A percentile compares a stretch with the other conserved stretches of the same genome.
Evolutionary conservation across 2,888 invertebrate genomes (phyloP).

Genomic region (Notodonta ziczac): DNA sequence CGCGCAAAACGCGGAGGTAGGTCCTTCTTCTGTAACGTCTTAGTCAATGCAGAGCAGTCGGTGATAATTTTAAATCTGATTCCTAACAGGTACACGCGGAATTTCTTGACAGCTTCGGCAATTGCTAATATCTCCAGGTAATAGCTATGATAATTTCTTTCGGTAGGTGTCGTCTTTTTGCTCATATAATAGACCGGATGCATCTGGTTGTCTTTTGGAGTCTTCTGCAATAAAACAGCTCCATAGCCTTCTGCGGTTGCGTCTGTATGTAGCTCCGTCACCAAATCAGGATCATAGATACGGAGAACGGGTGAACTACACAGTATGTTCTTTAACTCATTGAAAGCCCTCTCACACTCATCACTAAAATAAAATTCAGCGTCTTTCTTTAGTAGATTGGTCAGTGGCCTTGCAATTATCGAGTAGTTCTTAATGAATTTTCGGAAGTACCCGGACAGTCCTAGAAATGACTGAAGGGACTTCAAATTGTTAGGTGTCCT

Average conservation of each 20-base stretch:
- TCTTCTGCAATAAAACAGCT: slow-evolving; percentile 10
- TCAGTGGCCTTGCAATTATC: no score
- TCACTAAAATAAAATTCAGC: slow-evolving; percentile 19
- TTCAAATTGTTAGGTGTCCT: no score
- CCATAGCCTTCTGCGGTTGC: background rate
- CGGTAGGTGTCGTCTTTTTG: slow-evolving; percentile 14
- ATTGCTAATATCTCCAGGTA: slow-evolving; percentile 31
- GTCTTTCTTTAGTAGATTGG: no score
- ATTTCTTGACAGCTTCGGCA: slow-evolving; percentile 28
- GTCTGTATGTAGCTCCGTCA: slow-evolving; percentile 38
- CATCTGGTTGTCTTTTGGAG: background rate
- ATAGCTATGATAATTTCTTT: slow-evolving; percentile 29
- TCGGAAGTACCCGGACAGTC: no score
- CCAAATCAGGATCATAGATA: slow-evolving; percentile 15
- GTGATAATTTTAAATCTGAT: slow-evolving; percentile 23
- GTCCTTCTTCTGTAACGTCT: slow-evolving; percentile 31
- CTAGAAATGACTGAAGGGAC: no score
- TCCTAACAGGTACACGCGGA: slow-evolving; percentile 29
- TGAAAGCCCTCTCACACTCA: slow-evolving; percentile 16
- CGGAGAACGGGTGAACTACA: slow-evolving; percentile 18
- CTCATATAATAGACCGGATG: slow-evolving; percentile 19
- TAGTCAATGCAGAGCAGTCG: slow-evolving; percentile 11
- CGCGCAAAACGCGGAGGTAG: slow-evolving; percentile 31
- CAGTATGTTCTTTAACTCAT: slow-evolving; percentile 24
- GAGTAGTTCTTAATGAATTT: no score